Conservation (phyloP, 2,113 vertebrate genomes). For the Ceyx cyanopectus region DNA sequence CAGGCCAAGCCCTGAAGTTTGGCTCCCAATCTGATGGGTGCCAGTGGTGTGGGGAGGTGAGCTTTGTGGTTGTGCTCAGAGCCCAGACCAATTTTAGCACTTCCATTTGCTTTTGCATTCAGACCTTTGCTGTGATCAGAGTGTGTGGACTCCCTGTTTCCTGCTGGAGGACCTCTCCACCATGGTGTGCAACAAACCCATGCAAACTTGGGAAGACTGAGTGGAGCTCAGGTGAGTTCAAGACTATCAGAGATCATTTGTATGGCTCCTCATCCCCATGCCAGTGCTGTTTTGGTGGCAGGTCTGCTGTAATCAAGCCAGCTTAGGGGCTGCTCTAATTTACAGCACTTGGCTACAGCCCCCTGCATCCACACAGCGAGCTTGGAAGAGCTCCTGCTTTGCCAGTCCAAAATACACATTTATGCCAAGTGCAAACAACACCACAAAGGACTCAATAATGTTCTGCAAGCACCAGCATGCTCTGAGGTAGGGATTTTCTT, state of each 20-base stretch:
- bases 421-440: background rate
- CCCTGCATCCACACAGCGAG: background rate
- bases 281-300: background rate
- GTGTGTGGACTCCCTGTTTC: background rate
- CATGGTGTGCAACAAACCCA: background rate
- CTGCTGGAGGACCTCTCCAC: background rate
- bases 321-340: slow-evolving; percentile 1
- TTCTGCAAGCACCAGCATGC: background rate
- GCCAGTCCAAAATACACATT: background rate
- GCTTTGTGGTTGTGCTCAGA: background rate
- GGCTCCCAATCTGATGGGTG: background rate
- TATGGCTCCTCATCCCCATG: background rate
- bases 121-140: background rate
- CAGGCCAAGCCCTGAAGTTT: background rate
- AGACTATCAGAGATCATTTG: accelerated
- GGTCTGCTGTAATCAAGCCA: background rate
- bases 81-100: background rate
- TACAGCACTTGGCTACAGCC: background rate
- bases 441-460: background rate
- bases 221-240: background rate
- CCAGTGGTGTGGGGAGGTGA: accelerated
- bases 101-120: background rate
- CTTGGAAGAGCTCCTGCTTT: background rate
- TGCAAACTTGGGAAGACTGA: background rate
- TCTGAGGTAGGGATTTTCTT: background rate